Evolutionary conservation across 2,888 invertebrate species (phyloP), one percentile per base, ranked within the genome.

Genomic region (Labia minor): DNA sequence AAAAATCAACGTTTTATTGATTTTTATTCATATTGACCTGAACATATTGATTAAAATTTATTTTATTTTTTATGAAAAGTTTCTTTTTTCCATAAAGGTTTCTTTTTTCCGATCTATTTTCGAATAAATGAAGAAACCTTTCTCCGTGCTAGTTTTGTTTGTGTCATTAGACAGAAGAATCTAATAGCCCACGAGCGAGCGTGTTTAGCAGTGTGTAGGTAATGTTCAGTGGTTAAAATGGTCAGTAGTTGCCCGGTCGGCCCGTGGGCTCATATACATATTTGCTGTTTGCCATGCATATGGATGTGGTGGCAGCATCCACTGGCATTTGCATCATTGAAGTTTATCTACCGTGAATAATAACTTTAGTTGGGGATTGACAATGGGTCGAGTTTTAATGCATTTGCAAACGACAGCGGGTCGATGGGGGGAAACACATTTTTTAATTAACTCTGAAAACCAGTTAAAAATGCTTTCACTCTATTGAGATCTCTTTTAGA

Each of bases 301-400:
- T 49, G 49, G 49, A 49, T 49, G 49, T 16, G 49, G 49, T 14
- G 49, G 49, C 8, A 49, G 49, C 49, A 49, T 49, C 49, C 49
- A 49, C 49, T 14, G 49, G 8, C 49, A 49, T 49, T 49, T 49
- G 49, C 49, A 49, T 49, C 49, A 49, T 49, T 49, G 49, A 49
- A 49, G 49, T 49, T 49, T 49, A 49, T 49, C 49, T 49, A 49
- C 49, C 49, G 49, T 49, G 49, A 49, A 49, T 49, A 49, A 49
- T 49, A 49, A 49, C 49, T 49, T 49, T 49, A 49, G 49, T 49
- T 49, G 14, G 49, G 49, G 49, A 49, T 49, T 49, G 49, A 49
- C 49, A 49, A 49, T 49, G 49, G 49, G 49, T 49, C 49, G 49
- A 49, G 49, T 49, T 49, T 49, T 49, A 49, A 49, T 49, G 49